phyloP scores from a whole-genome alignment of 1,140 invertebrate genomes.

The Pseudomyrmex concolor region DNA sequence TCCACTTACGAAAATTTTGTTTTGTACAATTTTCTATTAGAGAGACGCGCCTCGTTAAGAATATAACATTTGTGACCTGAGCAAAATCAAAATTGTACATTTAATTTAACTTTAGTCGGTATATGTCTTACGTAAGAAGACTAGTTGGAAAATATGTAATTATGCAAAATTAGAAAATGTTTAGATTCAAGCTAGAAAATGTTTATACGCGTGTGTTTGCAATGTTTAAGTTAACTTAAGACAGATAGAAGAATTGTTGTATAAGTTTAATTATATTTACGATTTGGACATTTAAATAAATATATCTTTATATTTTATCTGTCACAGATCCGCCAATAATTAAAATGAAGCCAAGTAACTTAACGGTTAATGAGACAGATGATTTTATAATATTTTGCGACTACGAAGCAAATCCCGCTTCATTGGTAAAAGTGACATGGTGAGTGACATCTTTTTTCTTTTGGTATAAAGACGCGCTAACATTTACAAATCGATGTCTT shows the following conservation, averaged over 20 bases:
- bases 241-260: no score
- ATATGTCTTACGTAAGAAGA: neutral
- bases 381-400: conserved; percentile 91
- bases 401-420: conserved; percentile 93
- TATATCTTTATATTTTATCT: neutral
- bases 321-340: conserved; percentile 93
- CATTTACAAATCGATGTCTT: neutral
- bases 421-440: conserved; percentile 90
- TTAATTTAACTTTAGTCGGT: conserved; percentile 26
- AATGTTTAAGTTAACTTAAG: no score
- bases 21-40: conserved; percentile 60
- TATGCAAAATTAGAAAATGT: no score
- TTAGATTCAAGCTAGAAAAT: neutral
- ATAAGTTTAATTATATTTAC: no score
- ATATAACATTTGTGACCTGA: conserved; percentile 58
- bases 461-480: neutral
- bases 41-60: conserved; percentile 51
- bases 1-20: conserved; percentile 69
- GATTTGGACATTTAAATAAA: no score
- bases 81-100: conserved; percentile 41
- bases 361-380: conserved; percentile 91
- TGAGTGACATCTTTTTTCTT: conserved; percentile 83
- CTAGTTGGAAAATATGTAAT: no score
- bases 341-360: conserved; percentile 88
- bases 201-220: neutral